Conservation (phyloP, 2,797 vertebrate genomes). For the Falco novaeseelandiae region DNA sequence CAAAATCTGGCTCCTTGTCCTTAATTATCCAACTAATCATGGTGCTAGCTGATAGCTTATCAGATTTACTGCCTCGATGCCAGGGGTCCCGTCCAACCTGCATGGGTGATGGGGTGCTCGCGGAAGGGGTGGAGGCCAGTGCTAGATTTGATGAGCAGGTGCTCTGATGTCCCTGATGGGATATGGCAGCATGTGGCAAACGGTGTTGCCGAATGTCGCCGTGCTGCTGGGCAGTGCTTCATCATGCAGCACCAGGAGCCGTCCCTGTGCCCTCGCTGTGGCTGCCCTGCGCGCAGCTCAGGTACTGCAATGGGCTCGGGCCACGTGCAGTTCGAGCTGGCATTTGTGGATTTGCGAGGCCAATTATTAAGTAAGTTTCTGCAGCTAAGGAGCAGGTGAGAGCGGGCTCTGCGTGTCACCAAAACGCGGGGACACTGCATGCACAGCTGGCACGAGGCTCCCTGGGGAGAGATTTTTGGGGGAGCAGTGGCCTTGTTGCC, state of each 20-base stretch:
- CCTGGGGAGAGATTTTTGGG: fast-evolving
- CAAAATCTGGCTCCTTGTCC: not conserved
- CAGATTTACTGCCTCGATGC: not conserved
- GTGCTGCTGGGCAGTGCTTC: not conserved
- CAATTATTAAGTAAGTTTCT: not conserved
- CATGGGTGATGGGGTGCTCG: fast-evolving
- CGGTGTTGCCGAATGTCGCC: fast-evolving
- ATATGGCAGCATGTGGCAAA: fast-evolving
- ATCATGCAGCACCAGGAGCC: fast-evolving
- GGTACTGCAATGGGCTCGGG: fast-evolving
- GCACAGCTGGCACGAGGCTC: fast-evolving
- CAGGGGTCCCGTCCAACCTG: fast-evolving
- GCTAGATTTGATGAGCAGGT: fast-evolving
- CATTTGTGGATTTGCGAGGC: not conserved
- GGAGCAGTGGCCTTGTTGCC: not conserved
- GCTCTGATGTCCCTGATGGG: not conserved
- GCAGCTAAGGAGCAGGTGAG: not conserved
- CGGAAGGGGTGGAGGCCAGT: not conserved
- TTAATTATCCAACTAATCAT: not conserved
- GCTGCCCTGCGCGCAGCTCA: fast-evolving
- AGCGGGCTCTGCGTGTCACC: fast-evolving
- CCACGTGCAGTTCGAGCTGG: fast-evolving
- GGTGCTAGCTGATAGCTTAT: not conserved
- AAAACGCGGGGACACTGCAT: fast-evolving
- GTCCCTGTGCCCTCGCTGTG: fast-evolving